These are phyloP conservation scores for Bradypus variegatus DNA, from an alignment of 2,797 vertebrate species.

Conservation along the genomic window DNA sequence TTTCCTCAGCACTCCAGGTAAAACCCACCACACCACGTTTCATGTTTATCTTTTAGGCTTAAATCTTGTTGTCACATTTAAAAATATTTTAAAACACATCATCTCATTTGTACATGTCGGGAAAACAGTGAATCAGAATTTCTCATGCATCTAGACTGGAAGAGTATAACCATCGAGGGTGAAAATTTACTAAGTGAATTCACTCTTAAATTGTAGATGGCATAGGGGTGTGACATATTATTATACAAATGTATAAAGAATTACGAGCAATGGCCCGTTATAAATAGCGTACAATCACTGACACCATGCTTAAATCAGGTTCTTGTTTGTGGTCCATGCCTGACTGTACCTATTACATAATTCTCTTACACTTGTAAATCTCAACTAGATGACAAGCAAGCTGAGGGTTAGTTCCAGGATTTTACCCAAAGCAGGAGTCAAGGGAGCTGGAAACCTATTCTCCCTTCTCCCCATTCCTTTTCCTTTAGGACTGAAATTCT, in stretches of 20 bases:
- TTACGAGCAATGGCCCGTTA: constrained; percentile 48
- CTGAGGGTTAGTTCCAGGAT: constrained; percentile 30
- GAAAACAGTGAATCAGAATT: constrained; percentile 62
- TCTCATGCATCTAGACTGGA: constrained; percentile 39
- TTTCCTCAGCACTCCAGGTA: constrained; percentile 31
- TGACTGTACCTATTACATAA: constrained; percentile 55
- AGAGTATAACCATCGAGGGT: constrained; percentile 55
- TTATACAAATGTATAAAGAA: constrained; percentile 58
- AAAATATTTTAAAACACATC: constrained; percentile 51
- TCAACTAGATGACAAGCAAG: constrained; percentile 25
- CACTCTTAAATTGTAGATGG: constrained; percentile 62
- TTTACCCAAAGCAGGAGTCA: not conserved
- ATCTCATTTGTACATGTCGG: constrained; percentile 19
- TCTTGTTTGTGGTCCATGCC: constrained; percentile 53
- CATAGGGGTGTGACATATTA: constrained; percentile 53
- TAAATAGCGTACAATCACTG: constrained; percentile 51
- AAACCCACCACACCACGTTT: constrained; percentile 39
- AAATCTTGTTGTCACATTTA: constrained; percentile 33
- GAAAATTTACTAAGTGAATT: constrained; percentile 63
- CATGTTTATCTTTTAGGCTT: constrained; percentile 42
- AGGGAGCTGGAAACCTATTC: constrained; percentile 1
- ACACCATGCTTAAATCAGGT: constrained; percentile 61
- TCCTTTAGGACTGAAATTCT: constrained; percentile 1
- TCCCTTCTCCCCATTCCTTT: not conserved
- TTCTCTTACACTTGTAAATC: constrained; percentile 6